A percentile compares a stretch with the other conserved stretches of the same genome.
Evolutionary conservation across 2,113 vertebrate genomes (phyloP).

Genomic region (Pachycephala philippinensis): DNA sequence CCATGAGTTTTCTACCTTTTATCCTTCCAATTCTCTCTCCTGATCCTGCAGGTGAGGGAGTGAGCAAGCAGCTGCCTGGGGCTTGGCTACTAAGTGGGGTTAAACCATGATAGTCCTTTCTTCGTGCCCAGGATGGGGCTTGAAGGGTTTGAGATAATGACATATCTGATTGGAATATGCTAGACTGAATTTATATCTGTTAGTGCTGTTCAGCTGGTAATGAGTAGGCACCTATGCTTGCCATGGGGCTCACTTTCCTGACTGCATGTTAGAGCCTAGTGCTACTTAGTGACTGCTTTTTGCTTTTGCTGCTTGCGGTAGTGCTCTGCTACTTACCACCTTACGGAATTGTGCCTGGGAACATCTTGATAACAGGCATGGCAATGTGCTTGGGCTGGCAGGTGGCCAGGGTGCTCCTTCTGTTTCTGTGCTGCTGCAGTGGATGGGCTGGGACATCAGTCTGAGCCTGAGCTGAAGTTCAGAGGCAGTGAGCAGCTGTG

Average conservation of each 20-base stretch:
- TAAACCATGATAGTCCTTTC: not conserved
- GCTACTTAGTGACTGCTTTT: not conserved
- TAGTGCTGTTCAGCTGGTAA: not conserved
- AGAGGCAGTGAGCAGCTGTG: not conserved
- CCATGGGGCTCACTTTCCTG: not conserved
- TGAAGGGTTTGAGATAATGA: not conserved
- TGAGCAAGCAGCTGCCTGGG: not conserved
- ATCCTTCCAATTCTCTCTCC: not conserved
- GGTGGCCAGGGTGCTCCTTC: not conserved
- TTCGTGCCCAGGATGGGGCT: not conserved
- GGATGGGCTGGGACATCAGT: not conserved
- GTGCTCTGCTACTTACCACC: not conserved
- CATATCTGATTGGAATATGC: not conserved
- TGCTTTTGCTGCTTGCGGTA: not conserved
- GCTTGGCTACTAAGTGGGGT: not conserved
- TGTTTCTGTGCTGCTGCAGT: not conserved
- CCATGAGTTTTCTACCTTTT: not conserved
- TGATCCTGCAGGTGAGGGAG: not conserved
- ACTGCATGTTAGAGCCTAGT: not conserved
- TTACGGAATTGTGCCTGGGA: not conserved
- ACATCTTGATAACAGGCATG: not conserved
- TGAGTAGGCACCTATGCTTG: not conserved
- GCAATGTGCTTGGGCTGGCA: not conserved
- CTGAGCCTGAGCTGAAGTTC: not conserved
- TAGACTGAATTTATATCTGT: not conserved